A percentile compares a stretch with the other conserved stretches of the same genome.
Evolutionary conservation across 2,888 invertebrate genomes (phyloP).

Genomic region (Thelaira solivaga): DNA sequence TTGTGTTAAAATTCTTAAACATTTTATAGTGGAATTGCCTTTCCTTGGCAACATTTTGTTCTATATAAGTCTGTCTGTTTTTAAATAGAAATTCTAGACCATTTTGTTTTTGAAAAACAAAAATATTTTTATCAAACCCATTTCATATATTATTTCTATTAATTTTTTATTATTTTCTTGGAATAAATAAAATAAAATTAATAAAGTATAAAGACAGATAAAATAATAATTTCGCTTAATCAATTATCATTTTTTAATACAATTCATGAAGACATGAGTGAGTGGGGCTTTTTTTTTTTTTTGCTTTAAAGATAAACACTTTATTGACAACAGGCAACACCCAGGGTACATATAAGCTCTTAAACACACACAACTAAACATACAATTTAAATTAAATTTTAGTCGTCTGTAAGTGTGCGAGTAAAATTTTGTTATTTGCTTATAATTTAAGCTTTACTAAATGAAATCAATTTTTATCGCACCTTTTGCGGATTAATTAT

Average conservation of each 20-base stretch:
- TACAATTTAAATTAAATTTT: slow-evolving; percentile 10
- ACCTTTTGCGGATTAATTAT: slow-evolving; percentile 60
- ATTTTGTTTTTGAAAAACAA: no score
- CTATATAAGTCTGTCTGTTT: no score
- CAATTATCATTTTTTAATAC: slow-evolving; percentile 58
- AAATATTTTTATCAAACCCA: no score
- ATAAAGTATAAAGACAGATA: slow-evolving; percentile 26
- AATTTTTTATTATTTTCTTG: slow-evolving; percentile 9
- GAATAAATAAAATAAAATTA: background rate
- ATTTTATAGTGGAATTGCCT: no score
- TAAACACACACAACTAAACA: background rate
- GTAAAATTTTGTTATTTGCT: slow-evolving; percentile 41
- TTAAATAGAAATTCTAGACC: no score
- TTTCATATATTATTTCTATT: no score
- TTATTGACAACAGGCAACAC: slow-evolving; percentile 25
- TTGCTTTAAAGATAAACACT: slow-evolving; percentile 45
- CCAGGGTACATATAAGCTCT: slow-evolving; percentile 18
- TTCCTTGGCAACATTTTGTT: no score
- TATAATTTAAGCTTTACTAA: slow-evolving; percentile 62
- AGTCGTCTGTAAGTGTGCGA: background rate
- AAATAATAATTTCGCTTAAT: slow-evolving; percentile 55
- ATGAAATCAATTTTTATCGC: slow-evolving; percentile 63
- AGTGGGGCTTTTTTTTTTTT: slow-evolving; percentile 7
- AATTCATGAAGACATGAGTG: slow-evolving; percentile 47
- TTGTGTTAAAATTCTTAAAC: no score